Conservation (phyloP, 2,113 vertebrate genomes). For the Crocuta crocuta region DNA sequence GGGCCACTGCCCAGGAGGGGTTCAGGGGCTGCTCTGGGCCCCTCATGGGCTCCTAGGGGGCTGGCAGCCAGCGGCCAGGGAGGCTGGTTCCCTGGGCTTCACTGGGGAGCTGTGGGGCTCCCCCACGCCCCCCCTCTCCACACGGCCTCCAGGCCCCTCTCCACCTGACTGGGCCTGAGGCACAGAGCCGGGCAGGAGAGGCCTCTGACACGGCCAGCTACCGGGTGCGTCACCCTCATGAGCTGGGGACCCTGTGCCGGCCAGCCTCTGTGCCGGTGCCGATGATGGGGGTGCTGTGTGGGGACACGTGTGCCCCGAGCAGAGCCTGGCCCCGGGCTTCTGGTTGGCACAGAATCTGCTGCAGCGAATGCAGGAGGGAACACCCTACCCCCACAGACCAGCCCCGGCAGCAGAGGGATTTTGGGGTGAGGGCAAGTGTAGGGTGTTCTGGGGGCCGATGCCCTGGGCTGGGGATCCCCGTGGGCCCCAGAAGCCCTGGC, state of each 20-base stretch:
- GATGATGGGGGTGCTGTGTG: not conserved
- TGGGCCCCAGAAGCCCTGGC: not conserved
- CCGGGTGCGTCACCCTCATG: accelerated
- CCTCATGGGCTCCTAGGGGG: no score
- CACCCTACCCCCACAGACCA: not conserved
- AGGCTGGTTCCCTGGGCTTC: not conserved
- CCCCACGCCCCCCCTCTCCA: accelerated
- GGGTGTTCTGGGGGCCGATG: accelerated
- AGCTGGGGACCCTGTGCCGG: accelerated
- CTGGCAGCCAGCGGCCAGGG: not conserved
- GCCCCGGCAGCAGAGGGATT: not conserved
- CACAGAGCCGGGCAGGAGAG: not conserved
- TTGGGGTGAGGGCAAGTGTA: accelerated
- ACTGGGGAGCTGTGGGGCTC: not conserved
- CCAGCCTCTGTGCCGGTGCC: not conserved
- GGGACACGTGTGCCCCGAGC: not conserved
- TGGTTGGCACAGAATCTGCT: accelerated
- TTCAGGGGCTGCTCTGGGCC: not conserved
- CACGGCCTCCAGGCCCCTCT: accelerated
- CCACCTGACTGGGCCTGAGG: not conserved
- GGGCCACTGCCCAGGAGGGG: not conserved
- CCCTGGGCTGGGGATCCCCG: not conserved
- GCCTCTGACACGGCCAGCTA: accelerated
- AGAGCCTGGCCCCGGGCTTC: not conserved
- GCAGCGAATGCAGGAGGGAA: not conserved